These are phyloP conservation scores for Gastracanthus pulcherrimus DNA, from an alignment of 2,888 invertebrate species.

Conservation along the genomic window DNA sequence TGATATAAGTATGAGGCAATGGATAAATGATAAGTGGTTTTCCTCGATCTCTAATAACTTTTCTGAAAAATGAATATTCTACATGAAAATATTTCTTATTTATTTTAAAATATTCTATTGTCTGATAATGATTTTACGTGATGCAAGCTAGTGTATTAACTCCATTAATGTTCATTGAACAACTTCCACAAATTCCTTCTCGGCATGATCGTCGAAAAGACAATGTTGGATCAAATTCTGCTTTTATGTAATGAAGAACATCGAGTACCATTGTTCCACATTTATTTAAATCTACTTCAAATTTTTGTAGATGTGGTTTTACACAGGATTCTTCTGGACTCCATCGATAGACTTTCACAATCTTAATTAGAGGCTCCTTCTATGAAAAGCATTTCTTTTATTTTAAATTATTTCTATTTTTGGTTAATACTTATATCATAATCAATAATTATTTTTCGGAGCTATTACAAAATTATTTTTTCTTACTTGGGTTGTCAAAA, in stretches of 20 bases:
- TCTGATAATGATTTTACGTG: conserved; percentile 63
- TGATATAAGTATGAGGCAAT: conserved; percentile 89
- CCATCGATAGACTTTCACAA: conserved; percentile 78
- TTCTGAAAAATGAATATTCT: conserved; percentile 60
- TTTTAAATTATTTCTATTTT: neutral
- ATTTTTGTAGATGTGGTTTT: conserved; percentile 81
- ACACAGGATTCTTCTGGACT: conserved; percentile 78
- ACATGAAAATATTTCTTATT: neutral
- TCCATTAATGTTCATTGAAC: conserved; percentile 84
- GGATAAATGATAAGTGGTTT: conserved; percentile 85
- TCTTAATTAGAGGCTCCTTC: conserved; percentile 60
- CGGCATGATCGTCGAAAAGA: conserved; percentile 83
- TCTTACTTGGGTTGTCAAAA: conserved; percentile 3
- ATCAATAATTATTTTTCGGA: neutral
- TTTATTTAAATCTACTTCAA: conserved; percentile 82
- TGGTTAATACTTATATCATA: neutral
- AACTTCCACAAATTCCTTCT: conserved; percentile 84
- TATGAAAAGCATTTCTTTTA: neutral
- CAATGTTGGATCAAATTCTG: conserved; percentile 81
- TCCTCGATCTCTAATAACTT: conserved; percentile 57
- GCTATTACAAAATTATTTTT: neutral
- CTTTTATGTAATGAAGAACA: conserved; percentile 81
- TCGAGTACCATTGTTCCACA: conserved; percentile 81
- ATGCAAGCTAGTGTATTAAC: conserved; percentile 81
- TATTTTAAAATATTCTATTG: neutral